phyloP scores from a whole-genome alignment of 1,140 invertebrate species.

The Magallana angulata region DNA sequence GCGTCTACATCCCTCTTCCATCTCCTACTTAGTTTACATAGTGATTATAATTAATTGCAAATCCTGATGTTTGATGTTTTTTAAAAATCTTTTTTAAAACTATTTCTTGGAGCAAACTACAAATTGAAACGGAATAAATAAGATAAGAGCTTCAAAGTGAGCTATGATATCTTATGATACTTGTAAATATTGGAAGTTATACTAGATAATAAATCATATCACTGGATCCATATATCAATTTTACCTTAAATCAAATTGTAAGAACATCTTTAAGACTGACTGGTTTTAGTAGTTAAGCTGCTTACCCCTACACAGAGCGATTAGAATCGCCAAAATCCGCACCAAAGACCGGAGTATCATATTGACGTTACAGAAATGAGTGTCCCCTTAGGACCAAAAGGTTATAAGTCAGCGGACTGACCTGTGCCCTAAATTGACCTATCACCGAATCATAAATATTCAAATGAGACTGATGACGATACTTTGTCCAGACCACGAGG shows the following conservation, averaged over 20 bases:
- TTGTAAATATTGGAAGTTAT: no score
- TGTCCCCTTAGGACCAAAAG: background rate
- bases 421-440: background rate
- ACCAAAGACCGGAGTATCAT: background rate
- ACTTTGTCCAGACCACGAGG: background rate
- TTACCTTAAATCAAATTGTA: background rate
- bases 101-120: no score
- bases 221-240: no score
- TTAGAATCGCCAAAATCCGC: background rate
- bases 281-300: background rate
- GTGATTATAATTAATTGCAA: no score
- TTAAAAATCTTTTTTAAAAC: no score
- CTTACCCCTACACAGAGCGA: conserved; percentile 1
- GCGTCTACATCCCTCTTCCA: no score
- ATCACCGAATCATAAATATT: background rate
- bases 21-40: no score
- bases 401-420: background rate
- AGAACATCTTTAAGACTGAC: background rate
- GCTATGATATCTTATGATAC: no score
- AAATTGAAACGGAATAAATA: no score
- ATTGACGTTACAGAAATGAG: background rate
- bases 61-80: no score
- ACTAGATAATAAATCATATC: no score
- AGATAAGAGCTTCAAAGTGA: no score
- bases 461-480: background rate